Conservation (phyloP, 2,113 vertebrate species). For the Gymnobelideus leadbeateri region DNA sequence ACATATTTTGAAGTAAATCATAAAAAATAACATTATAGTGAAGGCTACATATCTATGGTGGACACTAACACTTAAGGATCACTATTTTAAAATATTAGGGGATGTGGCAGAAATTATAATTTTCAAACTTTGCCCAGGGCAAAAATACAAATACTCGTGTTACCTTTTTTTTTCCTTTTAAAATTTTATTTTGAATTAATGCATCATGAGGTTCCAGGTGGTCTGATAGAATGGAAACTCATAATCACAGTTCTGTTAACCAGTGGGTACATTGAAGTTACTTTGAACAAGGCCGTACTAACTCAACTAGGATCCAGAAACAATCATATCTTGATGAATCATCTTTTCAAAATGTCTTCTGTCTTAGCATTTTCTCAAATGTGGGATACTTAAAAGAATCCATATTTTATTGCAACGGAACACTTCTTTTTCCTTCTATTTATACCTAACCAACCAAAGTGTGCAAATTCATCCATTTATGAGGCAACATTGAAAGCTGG, state of each 20-base stretch:
- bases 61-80: background rate
- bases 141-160: background rate
- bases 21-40: background rate
- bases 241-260: background rate
- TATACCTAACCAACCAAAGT: too few species aligned
- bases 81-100: background rate
- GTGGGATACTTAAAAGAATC: too few species aligned
- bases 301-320: background rate
- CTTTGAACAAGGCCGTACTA: background rate
- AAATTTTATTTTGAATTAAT: background rate
- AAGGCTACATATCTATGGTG: background rate
- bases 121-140: background rate
- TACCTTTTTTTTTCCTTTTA: too few species aligned
- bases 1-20: background rate
- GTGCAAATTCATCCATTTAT: too few species aligned
- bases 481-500: background rate
- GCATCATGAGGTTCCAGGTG: background rate
- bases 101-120: background rate
- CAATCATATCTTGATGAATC: background rate
- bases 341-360: too few species aligned
- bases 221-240: background rate
- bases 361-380: background rate
- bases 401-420: too few species aligned
- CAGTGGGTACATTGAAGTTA: background rate
- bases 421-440: too few species aligned